phyloP scores from a whole-genome alignment of 1,140 invertebrate species.

The Caenorhabditis latens region DNA sequence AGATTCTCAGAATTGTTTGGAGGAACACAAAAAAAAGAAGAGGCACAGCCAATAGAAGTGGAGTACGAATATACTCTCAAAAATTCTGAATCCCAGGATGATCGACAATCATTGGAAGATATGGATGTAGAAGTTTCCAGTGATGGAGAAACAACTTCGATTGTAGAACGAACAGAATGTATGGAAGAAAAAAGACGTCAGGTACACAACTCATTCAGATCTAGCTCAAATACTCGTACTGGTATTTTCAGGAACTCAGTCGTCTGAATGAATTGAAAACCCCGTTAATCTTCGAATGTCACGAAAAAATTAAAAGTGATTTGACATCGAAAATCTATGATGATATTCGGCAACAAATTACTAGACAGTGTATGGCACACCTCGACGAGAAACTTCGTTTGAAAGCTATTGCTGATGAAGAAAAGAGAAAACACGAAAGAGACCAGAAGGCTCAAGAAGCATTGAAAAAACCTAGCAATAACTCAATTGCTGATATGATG shows the following conservation, averaged over 20 bases:
- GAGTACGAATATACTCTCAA: background rate
- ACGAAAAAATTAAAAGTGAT: background rate
- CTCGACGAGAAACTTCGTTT: conserved; percentile 41
- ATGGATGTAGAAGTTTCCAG: conserved; percentile 44
- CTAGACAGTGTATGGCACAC: background rate
- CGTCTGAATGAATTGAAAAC: background rate
- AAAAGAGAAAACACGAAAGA: conserved; percentile 2
- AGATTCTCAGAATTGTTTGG: conserved; percentile 32
- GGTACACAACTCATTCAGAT: background rate
- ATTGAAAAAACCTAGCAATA: background rate
- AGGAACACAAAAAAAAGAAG: background rate
- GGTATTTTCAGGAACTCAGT: background rate
- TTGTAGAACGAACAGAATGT: background rate
- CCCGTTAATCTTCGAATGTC: background rate
- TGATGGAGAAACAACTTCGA: conserved; percentile 14
- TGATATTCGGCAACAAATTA: conserved; percentile 25
- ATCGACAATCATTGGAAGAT: conserved; percentile 41
- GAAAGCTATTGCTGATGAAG: conserved; percentile 21
- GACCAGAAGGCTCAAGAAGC: conserved; percentile 41
- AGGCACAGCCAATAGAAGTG: background rate
- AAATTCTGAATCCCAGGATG: conserved; percentile 20
- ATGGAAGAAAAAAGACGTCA: conserved; percentile 17
- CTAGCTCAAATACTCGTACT: background rate
- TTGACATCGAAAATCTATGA: conserved; percentile 8
- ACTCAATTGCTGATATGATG: conserved; percentile 36